A percentile compares a stretch with the other conserved stretches of the same genome.
Evolutionary conservation across 2,113 vertebrate species (phyloP).

Genomic region (Pseudopipra pipra): DNA sequence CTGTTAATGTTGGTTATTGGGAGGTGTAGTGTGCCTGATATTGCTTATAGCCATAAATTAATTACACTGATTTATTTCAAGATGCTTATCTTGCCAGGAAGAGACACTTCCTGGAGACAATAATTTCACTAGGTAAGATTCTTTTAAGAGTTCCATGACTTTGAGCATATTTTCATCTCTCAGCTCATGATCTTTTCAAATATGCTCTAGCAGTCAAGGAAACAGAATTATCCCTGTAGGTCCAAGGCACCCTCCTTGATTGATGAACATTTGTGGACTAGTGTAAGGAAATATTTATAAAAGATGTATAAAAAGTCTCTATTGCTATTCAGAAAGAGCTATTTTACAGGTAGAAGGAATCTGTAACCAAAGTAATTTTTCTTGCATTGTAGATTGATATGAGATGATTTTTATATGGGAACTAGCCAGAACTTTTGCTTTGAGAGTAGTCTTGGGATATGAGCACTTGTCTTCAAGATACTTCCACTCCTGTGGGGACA

Average conservation of each 20-base stretch:
- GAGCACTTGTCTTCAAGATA: neutral
- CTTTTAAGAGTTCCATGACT: neutral
- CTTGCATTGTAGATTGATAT: neutral
- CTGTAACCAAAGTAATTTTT: neutral
- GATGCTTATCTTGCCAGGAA: neutral
- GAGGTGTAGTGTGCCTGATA: neutral
- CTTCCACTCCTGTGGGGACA: neutral
- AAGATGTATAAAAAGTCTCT: neutral
- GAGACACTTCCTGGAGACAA: neutral
- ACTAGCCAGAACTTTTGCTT: neutral
- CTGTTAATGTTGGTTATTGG: neutral
- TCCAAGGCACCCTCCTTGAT: neutral
- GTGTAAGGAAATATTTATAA: neutral
- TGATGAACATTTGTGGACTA: neutral
- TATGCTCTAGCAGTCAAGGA: neutral
- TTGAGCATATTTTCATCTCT: neutral
- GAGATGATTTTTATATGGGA: neutral
- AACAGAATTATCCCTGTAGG: neutral
- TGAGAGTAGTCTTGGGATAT: neutral
- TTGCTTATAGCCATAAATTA: neutral
- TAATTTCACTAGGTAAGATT: neutral
- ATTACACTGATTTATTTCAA: constrained; percentile 24
- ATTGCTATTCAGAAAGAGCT: neutral
- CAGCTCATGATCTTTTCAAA: neutral
- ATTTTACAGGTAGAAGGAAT: neutral